Evolutionary conservation across 2,797 vertebrate species (phyloP).

Genomic region (Helostoma temminkii): DNA sequence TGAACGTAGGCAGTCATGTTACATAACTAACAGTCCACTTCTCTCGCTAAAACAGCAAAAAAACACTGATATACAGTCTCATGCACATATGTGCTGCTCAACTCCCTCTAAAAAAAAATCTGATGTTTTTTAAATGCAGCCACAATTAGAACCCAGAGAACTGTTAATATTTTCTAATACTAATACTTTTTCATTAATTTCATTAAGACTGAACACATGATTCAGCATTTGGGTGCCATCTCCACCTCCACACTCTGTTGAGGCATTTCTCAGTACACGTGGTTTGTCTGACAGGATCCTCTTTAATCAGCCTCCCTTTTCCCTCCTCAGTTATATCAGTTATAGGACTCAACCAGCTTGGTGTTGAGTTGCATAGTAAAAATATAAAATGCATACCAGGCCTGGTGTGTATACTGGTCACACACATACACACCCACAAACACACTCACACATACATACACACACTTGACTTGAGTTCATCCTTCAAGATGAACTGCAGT

Average conservation of each 20-base stretch:
- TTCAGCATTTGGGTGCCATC: neutral
- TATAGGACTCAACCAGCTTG: conserved; percentile 47
- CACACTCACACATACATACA: neutral
- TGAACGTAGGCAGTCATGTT: conserved; percentile 76
- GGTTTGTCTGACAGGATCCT: conserved; percentile 27
- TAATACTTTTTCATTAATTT: neutral
- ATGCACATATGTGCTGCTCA: conserved; percentile 42
- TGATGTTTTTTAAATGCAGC: conserved; percentile 27
- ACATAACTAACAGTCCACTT: conserved; percentile 73
- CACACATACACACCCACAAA: neutral
- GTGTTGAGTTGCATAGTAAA: conserved; percentile 64
- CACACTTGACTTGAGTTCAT: conserved; percentile 25
- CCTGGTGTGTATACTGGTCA: conserved; percentile 11
- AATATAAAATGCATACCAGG: conserved; percentile 57
- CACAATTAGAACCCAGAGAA: conserved; percentile 20
- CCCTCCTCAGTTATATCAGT: conserved; percentile 60
- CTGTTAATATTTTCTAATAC: too few species aligned
- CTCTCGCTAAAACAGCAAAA: conserved; percentile 61
- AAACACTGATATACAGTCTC: conserved; percentile 59
- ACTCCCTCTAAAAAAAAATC: conserved; percentile 34
- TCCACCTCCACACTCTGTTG: conserved; percentile 7
- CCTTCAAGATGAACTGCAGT: too few species aligned
- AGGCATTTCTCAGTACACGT: conserved; percentile 28
- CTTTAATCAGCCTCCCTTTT: conserved; percentile 58
- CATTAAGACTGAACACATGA: neutral